A percentile compares a stretch with the other conserved stretches of the same genome.
Evolutionary conservation across 1,140 invertebrate genomes (phyloP).

Genomic region (Microplitis mediator): DNA sequence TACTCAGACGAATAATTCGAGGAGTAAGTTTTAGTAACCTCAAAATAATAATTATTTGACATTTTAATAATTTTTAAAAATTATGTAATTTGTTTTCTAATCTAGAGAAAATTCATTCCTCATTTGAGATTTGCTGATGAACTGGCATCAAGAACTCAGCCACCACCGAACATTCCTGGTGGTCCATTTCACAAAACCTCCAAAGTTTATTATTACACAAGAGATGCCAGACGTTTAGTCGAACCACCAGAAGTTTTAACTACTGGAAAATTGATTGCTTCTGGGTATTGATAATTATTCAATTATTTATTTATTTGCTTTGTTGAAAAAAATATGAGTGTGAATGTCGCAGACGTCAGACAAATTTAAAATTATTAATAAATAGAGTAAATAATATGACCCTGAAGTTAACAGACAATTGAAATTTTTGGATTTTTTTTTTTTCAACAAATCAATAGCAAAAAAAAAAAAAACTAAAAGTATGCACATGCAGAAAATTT

Average conservation of each 20-base stretch:
- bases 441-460: too few relatives aligned
- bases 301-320: neutral
- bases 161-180: constrained; percentile 75
- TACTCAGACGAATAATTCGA: neutral
- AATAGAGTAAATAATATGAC: too few relatives aligned
- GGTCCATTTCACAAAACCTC: constrained; percentile 75
- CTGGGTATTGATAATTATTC: constrained; percentile 12
- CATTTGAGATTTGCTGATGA: constrained; percentile 68
- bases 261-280: constrained; percentile 21
- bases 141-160: constrained; percentile 73
- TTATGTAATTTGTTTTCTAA: constrained; percentile 4
- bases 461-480: too few relatives aligned
- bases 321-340: neutral
- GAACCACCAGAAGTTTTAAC: constrained; percentile 69
- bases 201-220: constrained; percentile 78
- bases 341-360: too few relatives aligned
- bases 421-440: too few relatives aligned
- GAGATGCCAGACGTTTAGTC: constrained; percentile 78
- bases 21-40: constrained; percentile 18
- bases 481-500: too few relatives aligned
- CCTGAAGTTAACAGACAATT: too few relatives aligned
- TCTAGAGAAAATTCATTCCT: constrained; percentile 9
- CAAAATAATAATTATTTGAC: neutral
- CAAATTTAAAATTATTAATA: too few relatives aligned
- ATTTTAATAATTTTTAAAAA: constrained; percentile 2